These are phyloP conservation scores for Eupeodes latifasciatus DNA, from an alignment of 2,888 invertebrate species.

Conservation along the genomic window DNA sequence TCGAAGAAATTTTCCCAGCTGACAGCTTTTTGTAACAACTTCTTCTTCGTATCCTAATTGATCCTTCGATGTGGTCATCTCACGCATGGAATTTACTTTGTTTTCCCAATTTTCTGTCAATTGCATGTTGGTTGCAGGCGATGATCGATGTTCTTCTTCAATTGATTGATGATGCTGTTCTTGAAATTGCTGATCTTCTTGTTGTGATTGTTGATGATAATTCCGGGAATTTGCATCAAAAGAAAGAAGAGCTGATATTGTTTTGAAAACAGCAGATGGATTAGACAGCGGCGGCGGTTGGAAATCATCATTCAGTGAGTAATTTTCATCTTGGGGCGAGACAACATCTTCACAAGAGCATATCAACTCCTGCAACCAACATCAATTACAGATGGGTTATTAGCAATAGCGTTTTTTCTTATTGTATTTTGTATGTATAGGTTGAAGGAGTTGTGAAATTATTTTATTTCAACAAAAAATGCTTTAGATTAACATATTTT, in stretches of 20 bases:
- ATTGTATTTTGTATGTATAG: constrained; percentile 61
- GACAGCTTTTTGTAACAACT: constrained; percentile 59
- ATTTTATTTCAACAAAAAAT: constrained; percentile 44
- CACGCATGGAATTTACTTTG: constrained; percentile 52
- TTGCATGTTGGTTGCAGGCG: constrained; percentile 80
- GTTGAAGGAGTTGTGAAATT: constrained; percentile 53
- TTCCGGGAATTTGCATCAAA: constrained; percentile 82
- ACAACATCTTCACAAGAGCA: constrained; percentile 88
- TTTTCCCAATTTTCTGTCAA: constrained; percentile 73
- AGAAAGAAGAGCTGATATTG: constrained; percentile 82
- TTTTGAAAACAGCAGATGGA: constrained; percentile 82
- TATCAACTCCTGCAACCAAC: constrained; percentile 88
- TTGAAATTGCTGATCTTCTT: constrained; percentile 81
- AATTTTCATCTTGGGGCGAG: constrained; percentile 80
- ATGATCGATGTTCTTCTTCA: constrained; percentile 80
- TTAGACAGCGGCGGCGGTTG: constrained; percentile 79
- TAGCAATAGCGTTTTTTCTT: constrained; percentile 67
- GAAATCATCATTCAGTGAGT: constrained; percentile 45
- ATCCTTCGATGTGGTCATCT: constrained; percentile 48
- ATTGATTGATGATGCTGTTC: constrained; percentile 77
- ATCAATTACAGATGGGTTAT: constrained; percentile 84
- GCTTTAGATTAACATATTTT: constrained; percentile 72
- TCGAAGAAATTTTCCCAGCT: constrained; percentile 81
- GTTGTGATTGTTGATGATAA: constrained; percentile 84
- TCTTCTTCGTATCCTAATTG: constrained; percentile 25